Base-by-base conservation (phyloP, 2,113 vertebrate genomes). In the Nerophis lumbriciformis region DNA sequence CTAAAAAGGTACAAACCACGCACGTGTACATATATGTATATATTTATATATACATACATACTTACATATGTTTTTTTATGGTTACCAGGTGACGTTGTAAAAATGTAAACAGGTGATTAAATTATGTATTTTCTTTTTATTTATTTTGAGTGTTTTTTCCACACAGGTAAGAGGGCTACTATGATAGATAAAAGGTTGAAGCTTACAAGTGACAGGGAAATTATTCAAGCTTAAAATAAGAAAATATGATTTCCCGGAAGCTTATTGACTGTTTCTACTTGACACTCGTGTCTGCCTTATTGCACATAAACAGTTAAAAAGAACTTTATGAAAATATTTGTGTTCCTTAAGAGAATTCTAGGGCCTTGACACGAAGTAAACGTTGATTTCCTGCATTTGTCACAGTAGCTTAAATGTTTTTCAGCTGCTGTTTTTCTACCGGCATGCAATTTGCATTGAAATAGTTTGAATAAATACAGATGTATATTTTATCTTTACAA, bases 21-120 rank as follows among this genome's bases (percentile, higher is more conserved):
- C 68, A 38, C 49, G 16, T 57, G 66, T 69, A 19, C n/a, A 16
- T 50, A n/a, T 21, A 11, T 21, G 6, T 6, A 35, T n/a, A n/a
- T n/a, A n/a, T n/a, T n/a, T n/a, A n/a, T n/a, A n/a, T n/a, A n/a
- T n/a, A n/a, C n/a, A n/a, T n/a, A n/a, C n/a, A n/a, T 53, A 53
- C 12, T 13, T 13, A 19, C 8, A 10, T 11, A 16, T 21, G 8
- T 28, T 51, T 5, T 21, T 15, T 5, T 55, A n/a, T 9, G 53
- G 69, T 54, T 60, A 69, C 55, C 54, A 13, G 50, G 62, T 75
- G 75, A 74, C 71, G 57, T 56, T 88, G 84, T 89, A 84, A 68
- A 79, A 73, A 86, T 87, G 81, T 82, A 83, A 82, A 87, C 80
- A 76, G 53, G n/a, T 67, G 69, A 70, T 88, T 89, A 90, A 90